Conservation (phyloP, 2,797 vertebrate genomes). For the Phyllotis vaccarum region DNA sequence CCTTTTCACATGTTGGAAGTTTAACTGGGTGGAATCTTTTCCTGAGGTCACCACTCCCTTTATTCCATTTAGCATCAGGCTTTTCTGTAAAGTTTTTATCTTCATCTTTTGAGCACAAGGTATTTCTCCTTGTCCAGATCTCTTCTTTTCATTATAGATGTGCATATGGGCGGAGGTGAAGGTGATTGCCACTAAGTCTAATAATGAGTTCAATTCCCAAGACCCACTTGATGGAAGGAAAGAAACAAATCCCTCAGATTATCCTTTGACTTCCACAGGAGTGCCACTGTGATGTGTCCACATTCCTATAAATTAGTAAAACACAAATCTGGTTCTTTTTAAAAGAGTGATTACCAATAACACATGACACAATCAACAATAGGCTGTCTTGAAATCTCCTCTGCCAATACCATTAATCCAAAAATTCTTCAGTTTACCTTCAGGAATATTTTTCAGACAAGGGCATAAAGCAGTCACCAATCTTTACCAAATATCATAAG, state of each 20-base stretch:
- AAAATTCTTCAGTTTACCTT: not conserved
- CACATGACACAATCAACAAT: not conserved
- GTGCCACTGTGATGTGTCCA: no score
- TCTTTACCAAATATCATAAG: not conserved
- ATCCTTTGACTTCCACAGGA: not conserved
- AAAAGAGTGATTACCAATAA: not conserved
- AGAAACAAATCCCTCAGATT: not conserved
- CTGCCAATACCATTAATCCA: not conserved
- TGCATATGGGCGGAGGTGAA: not conserved
- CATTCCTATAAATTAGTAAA: not conserved
- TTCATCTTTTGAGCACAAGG: not conserved
- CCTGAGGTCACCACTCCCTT: not conserved
- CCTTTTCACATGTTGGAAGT: not conserved
- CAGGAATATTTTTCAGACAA: not conserved
- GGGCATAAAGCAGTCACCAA: not conserved
- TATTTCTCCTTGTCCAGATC: not conserved
- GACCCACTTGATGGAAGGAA: not conserved
- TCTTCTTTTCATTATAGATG: not conserved
- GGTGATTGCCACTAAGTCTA: not conserved
- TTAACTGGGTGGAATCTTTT: not conserved
- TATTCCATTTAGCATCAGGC: not conserved
- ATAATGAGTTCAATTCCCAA: not conserved
- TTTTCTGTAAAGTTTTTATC: not conserved
- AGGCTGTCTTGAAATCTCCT: not conserved
- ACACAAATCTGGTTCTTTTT: not conserved